Evolutionary conservation across 2,888 invertebrate genomes (phyloP).

Genomic region (Lobophora halterata): DNA sequence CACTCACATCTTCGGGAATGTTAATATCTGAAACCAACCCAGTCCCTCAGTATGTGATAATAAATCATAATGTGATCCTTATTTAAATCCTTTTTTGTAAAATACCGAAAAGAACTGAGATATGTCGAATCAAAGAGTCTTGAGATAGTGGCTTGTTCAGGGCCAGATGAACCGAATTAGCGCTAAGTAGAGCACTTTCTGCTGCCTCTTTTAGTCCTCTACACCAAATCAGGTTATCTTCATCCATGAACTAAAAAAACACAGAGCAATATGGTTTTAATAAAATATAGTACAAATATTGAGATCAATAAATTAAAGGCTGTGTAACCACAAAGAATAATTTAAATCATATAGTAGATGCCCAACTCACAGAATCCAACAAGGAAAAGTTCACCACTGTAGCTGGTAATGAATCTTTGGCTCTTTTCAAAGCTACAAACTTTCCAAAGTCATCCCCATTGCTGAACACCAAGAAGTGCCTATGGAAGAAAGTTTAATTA

Average conservation of each 20-base stretch:
- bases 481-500: constrained; percentile 1
- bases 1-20: constrained; percentile 3
- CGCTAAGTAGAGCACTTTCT: constrained; percentile 5
- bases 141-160: constrained; percentile 8
- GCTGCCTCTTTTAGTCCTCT: constrained; percentile 10
- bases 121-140: constrained; percentile 11
- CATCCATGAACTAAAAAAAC: constrained; percentile 8
- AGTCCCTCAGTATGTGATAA: too few species aligned
- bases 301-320: background rate
- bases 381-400: constrained; percentile 17
- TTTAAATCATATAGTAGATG: too few species aligned
- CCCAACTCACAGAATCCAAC: constrained; percentile 11
- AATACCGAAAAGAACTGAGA: constrained; percentile 12
- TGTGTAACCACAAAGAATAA: background rate
- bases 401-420: constrained; percentile 12
- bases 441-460: constrained; percentile 8
- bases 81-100: background rate
- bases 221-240: constrained; percentile 12
- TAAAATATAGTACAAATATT: background rate
- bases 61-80: too few species aligned
- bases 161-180: constrained; percentile 11
- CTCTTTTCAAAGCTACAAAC: constrained; percentile 10
- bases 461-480: constrained; percentile 15
- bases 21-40: constrained; percentile 11
- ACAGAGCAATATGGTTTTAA: too few species aligned